Evolutionary conservation across 2,888 invertebrate species (phyloP).

Genomic region (Zonitis immaculata): DNA sequence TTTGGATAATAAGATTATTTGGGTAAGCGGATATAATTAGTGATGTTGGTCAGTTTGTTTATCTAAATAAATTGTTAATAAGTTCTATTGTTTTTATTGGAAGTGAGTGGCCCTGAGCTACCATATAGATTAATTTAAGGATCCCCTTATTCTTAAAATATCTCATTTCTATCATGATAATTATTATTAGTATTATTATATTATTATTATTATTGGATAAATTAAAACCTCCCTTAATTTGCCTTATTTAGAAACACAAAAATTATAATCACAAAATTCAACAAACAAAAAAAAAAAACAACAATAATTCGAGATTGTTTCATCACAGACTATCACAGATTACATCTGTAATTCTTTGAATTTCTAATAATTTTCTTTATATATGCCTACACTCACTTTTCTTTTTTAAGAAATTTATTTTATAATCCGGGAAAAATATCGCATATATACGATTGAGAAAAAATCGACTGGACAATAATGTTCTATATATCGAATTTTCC

Average conservation of each 20-base stretch:
- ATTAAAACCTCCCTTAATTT: too few species aligned
- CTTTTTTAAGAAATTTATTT: too few species aligned
- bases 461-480: constrained; percentile 26
- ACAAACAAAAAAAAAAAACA: too few species aligned
- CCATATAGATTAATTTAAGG: constrained; percentile 36
- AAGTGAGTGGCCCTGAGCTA: constrained; percentile 52
- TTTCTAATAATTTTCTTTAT: too few species aligned
- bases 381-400: constrained; percentile 24
- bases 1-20: not conserved
- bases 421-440: constrained; percentile 20
- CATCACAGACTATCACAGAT: constrained; percentile 50
- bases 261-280: constrained; percentile 16
- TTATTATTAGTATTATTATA: too few species aligned
- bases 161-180: too few species aligned
- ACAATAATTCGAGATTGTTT: constrained; percentile 27
- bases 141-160: constrained; percentile 13
- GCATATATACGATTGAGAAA: constrained; percentile 27
- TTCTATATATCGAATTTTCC: not conserved
- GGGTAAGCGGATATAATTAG: not conserved
- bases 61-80: constrained; percentile 22
- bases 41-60: constrained; percentile 24
- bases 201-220: too few species aligned
- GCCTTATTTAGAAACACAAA: too few species aligned
- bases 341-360: constrained; percentile 47
- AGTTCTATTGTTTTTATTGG: constrained; percentile 46